Evolutionary conservation across 2,888 invertebrate species (phyloP).

Genomic region (Formica aserva): DNA sequence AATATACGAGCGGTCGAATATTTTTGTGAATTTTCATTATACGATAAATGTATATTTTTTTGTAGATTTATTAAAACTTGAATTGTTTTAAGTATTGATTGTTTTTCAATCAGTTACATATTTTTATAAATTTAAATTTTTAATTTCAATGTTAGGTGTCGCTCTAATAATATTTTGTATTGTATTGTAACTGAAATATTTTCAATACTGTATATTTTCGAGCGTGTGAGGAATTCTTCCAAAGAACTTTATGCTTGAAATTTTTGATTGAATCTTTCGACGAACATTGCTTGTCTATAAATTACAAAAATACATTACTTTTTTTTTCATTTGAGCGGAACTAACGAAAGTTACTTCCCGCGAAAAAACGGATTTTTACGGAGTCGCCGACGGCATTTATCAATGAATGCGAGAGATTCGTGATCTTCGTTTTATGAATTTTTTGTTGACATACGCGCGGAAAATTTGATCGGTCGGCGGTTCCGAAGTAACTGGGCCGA

Average conservation of each 20-base stretch:
- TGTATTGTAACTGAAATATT: neutral
- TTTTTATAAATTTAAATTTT: conserved; percentile 3
- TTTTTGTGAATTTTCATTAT: conserved; percentile 1
- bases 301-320: conserved; percentile 30
- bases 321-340: conserved; percentile 36
- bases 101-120: neutral
- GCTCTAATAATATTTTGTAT: neutral
- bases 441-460: conserved; percentile 37
- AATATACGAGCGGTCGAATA: conserved; percentile 1
- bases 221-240: neutral
- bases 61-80: neutral
- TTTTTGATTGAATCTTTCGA: neutral
- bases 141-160: neutral
- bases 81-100: neutral
- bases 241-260: neutral
- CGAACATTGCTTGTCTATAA: conserved; percentile 12
- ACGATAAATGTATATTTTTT: neutral
- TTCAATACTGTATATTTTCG: neutral
- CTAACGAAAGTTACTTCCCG: conserved; percentile 3
- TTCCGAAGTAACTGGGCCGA: conserved; percentile 29
- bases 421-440: conserved; percentile 45
- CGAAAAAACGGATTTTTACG: conserved; percentile 38
- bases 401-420: conserved; percentile 34
- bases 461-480: conserved; percentile 39
- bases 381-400: conserved; percentile 37